Base-by-base conservation (phyloP, 2,888 invertebrate species). In the Enchytraeus crypticus region DNA sequence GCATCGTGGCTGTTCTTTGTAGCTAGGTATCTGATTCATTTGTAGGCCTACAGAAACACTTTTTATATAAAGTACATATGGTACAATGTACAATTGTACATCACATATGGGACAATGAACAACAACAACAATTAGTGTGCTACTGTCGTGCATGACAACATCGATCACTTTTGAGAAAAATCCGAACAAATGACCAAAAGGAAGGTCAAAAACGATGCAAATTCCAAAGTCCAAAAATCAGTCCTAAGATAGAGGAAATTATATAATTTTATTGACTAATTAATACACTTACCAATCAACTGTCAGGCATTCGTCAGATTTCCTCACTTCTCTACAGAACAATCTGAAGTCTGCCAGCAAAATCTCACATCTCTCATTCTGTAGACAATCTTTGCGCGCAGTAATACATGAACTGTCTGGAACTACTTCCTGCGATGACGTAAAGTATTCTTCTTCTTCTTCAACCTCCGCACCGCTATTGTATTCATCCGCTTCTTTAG, bases 381-480 rank as follows among this genome's bases (percentile, higher is more conserved):
- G 45, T 0, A 57, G 46, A 29, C 57, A 57, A 21, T 14, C 29
- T 46, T 57, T 57, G 30, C 57, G 57, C 11, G 46, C 57, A 2
- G 45, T 46, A 23, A 57, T 57, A n/a, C 57, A 57, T 8, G 57
- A 57, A 2, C 30, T 29, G 32, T 51, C 58, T 21, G 51, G 18
- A 18, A 46, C 54, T 30, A 34, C 55, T 2, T 53, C 53, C n/a
- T 60, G 55, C 14, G 26, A 27, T 21, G n/a, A n/a, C n/a, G n/a
- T n/a, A n/a, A n/a, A 23, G n/a, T 57, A 45, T 5, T 47, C 46
- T 4, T 32, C 57, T 5, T 46, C 46, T 11, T 60, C 55, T 11
- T 60, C 60, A 14, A 56, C 46, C 3, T 60, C 60, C n/a, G 55
- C 60, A 3, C 38, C 54, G n/a, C n/a, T n/a, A n/a, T n/a, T 33